These are phyloP conservation scores for Stigmatopora argus DNA, from an alignment of 2,113 vertebrate genomes.

Conservation along the genomic window DNA sequence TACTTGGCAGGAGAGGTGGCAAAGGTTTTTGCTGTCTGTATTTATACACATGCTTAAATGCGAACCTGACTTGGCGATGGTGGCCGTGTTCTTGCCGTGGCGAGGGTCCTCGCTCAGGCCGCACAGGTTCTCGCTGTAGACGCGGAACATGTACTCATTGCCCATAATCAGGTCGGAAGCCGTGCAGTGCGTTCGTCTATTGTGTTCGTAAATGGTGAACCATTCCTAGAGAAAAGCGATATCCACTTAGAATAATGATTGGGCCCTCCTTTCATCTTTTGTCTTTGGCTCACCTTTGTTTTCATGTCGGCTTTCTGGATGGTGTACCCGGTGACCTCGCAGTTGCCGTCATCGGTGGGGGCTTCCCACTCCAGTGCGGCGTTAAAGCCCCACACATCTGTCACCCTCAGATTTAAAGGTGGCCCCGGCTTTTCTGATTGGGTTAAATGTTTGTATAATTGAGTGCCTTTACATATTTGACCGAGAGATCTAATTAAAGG, in stretches of 20 bases:
- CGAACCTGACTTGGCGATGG: constrained; percentile 76
- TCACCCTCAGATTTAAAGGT: constrained; percentile 67
- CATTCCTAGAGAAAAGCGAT: constrained; percentile 70
- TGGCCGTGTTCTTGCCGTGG: constrained; percentile 78
- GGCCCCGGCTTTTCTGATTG: constrained; percentile 79
- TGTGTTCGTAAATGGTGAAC: constrained; percentile 85
- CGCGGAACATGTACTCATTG: constrained; percentile 83
- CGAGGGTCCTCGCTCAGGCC: constrained; percentile 75
- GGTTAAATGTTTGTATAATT: constrained; percentile 1
- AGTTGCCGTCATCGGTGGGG: constrained; percentile 83
- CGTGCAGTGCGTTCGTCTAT: constrained; percentile 74
- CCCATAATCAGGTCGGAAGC: constrained; percentile 84
- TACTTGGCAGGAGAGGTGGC: background rate
- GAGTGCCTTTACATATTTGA: background rate
- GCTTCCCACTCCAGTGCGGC: constrained; percentile 80
- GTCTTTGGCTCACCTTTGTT: constrained; percentile 73
- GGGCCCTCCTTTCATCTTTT: background rate
- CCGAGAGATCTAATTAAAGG: background rate
- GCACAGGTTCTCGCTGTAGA: constrained; percentile 82
- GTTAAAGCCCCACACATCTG: constrained; percentile 87
- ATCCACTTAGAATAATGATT: too few species aligned
- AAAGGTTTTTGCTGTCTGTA: background rate
- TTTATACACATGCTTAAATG: background rate
- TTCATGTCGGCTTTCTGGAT: constrained; percentile 91
- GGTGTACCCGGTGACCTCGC: constrained; percentile 78